Percentiles rank a stretch among this genome's conserved stretches.
Conservation (phyloP, 1,140 invertebrate species). For the Stenopsyche tienmushanensis region DNA sequence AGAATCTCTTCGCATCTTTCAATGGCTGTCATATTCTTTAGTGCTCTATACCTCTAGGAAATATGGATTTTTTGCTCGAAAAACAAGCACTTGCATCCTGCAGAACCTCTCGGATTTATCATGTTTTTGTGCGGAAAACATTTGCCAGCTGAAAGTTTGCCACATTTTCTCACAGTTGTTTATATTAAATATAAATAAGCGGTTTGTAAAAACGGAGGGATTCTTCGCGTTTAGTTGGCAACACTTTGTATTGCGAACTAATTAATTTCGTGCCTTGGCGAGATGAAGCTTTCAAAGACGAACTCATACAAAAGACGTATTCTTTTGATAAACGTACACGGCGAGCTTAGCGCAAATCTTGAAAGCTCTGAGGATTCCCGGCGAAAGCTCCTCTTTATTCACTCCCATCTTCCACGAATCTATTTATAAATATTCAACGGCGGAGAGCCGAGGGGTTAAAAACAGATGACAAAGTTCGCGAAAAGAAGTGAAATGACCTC, state of each 20-base stretch:
- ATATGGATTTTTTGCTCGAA: too few relatives aligned
- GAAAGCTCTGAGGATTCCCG: background rate
- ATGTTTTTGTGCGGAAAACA: too few relatives aligned
- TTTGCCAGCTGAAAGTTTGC: too few relatives aligned
- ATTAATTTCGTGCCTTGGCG: conserved; percentile 17
- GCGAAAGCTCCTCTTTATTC: background rate
- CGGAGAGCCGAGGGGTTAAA: background rate
- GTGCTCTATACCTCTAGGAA: too few relatives aligned
- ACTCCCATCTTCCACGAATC: background rate
- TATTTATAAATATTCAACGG: conserved; percentile 26
- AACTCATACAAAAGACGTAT: conserved; percentile 19
- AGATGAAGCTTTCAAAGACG: conserved; percentile 9
- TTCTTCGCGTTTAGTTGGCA: too few relatives aligned
- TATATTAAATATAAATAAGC: too few relatives aligned
- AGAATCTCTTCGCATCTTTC: too few relatives aligned
- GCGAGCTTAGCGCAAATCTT: conserved; percentile 8
- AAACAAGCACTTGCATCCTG: too few relatives aligned
- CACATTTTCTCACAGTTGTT: too few relatives aligned
- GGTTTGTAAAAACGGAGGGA: too few relatives aligned
- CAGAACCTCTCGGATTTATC: too few relatives aligned
- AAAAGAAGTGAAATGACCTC: conserved; percentile 13
- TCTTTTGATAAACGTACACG: conserved; percentile 24
- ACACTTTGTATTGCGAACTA: conserved; percentile 7
- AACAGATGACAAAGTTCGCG: background rate
- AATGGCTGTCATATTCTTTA: too few relatives aligned